Conservation (phyloP, 2,113 vertebrate species). For the Macquaria ambigua region DNA sequence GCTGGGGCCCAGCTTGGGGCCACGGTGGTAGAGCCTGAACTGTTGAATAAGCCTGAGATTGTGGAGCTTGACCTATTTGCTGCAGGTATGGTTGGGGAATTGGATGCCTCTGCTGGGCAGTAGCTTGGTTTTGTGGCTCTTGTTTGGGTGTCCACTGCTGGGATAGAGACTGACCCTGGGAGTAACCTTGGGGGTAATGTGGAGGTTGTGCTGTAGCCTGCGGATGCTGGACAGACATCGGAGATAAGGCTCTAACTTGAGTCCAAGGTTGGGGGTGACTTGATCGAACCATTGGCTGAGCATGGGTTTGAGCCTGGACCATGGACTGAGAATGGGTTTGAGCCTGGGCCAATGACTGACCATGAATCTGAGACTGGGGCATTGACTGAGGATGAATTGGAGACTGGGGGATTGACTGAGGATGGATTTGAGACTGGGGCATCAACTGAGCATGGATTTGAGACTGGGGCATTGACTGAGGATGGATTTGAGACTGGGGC, state of each 20-base stretch:
- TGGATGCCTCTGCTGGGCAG: slow-evolving; percentile 56
- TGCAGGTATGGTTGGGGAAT: slow-evolving; percentile 51
- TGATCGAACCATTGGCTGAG: not conserved
- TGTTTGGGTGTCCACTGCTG: slow-evolving; percentile 66
- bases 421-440: slow-evolving; percentile 25
- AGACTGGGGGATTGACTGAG: slow-evolving; percentile 2
- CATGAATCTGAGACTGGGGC: slow-evolving; percentile 21
- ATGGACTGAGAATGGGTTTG: slow-evolving; percentile 50
- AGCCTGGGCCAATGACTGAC: slow-evolving; percentile 7
- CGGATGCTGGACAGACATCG: slow-evolving; percentile 45
- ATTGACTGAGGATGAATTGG: slow-evolving; percentile 36
- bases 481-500: slow-evolving; percentile 23
- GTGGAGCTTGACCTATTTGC: slow-evolving; percentile 34
- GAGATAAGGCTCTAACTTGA: slow-evolving; percentile 59
- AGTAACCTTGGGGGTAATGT: slow-evolving; percentile 40
- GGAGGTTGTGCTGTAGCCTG: slow-evolving; percentile 53
- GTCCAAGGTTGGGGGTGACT: slow-evolving; percentile 45
- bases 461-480: slow-evolving; percentile 3
- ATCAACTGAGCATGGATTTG: slow-evolving; percentile 27
- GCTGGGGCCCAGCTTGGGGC: slow-evolving; percentile 35
- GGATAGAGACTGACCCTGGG: slow-evolving; percentile 32
- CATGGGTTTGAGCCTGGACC: slow-evolving; percentile 28
- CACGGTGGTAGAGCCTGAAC: slow-evolving; percentile 55
- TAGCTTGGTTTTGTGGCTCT: slow-evolving; percentile 51
- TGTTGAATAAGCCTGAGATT: slow-evolving; percentile 47